Evolutionary conservation across 2,797 vertebrate genomes (phyloP), one percentile per base, ranked within the genome.

Genomic region (Coreius guichenoti): DNA sequence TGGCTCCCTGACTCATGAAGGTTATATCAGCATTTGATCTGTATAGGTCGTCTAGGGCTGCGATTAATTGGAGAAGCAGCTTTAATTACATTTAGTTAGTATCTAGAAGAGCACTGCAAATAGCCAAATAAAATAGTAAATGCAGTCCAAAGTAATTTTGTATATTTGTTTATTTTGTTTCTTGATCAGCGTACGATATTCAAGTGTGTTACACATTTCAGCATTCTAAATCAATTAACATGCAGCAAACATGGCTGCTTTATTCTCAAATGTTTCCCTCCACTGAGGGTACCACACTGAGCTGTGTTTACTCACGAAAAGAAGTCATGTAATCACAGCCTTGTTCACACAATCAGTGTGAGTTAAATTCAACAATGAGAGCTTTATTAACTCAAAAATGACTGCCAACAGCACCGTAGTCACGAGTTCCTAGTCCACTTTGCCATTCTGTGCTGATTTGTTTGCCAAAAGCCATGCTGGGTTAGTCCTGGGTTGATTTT

Each of bases 301-400:
- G 70, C 70, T 51, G 77, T 83, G 81, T 83, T 83, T 49, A 83
- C 56, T 75, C 70, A 26, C 5, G 21, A 75, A 51, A 75, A 61
- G 39, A 61, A 72, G 80, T 23, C 68, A 47, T 61, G 26, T 63
- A 63, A 82, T 82, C 54, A 74, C 54, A 49, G 69, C 54, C 69
- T 74, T 61, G 54, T 74, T 74, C 69, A 63, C 69, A 63, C 19
- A 82, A 82, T 82, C 80, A 82, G 21, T 56, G 6, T 26, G 12
- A 82, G 26, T 73, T 63, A 11, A 74, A 49, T 61, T 63, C 56
- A 49, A 63, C 56, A 82, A 49, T 49, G 19, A 74, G 43, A 82
- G 54, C 69, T 82, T 70, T 82, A 63, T 63, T 74, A 82, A 74
- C 56, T 82, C 39, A 47, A 45, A 82, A 29, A 58, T 82, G 49